Base-by-base conservation (phyloP, 2,888 invertebrate species). In the Diarsia mendica region DNA sequence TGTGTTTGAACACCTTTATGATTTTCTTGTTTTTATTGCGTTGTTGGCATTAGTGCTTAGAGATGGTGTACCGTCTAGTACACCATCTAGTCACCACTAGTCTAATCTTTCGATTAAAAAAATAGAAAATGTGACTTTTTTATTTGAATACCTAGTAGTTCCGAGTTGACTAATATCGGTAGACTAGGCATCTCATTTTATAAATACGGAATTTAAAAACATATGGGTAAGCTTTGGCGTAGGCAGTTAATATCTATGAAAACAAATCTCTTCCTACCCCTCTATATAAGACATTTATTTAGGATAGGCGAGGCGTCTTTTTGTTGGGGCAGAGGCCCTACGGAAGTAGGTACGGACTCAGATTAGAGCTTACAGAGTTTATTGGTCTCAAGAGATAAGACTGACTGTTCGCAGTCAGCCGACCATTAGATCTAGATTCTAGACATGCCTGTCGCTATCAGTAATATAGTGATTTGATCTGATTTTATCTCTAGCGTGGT, bases 331-430 rank as follows among this genome's bases (percentile, higher is more conserved):
- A n/a, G n/a, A n/a, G n/a, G n/a, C n/a, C n/a, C n/a, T n/a, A n/a
- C n/a, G n/a, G n/a, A n/a, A n/a, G n/a, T n/a, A n/a, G n/a, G n/a
- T n/a, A n/a, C n/a, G n/a, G 18, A 51, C 9, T 51, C 15, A 39
- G 28, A 44, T 51, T 18, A 39, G 28, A 39, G 2, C 60, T 51
- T 28, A 28, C 28, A 28, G 48, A 74, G 72, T 75, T 73, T 73
- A 77, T 79, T 79, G 55, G 1, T 66, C 51, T 76, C 28, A 20
- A 67, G 23, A 66, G 53, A 66, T 84, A 77, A 77, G 72, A 46
- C 20, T 46, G 75, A 46, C 20, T 51, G 20, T 39, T 20, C 20
- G n/a, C 44, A 66, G 15, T 39, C 23, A 33, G 55, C 55, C 3
- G 15, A 33, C 20, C 15, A 18, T 63, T 67, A 64, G n/a, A 67